phyloP scores from a whole-genome alignment of 1,140 invertebrate genomes.

The Holcopasites calliopsidis region DNA sequence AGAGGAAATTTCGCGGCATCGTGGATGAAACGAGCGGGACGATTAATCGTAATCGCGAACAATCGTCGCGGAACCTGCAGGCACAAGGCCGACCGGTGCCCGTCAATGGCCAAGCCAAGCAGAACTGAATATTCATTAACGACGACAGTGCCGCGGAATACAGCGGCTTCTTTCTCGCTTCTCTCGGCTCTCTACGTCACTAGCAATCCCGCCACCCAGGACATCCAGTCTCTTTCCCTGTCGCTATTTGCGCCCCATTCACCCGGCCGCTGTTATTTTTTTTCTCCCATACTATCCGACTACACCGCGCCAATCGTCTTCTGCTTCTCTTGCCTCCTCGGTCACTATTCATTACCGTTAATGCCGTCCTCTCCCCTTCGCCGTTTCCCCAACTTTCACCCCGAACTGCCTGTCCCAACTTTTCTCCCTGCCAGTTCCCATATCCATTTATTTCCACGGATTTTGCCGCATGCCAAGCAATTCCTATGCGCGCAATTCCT shows the following conservation, averaged over 20 bases:
- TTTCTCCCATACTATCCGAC: background rate
- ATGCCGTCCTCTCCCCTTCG: background rate
- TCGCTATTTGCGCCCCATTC: conserved; percentile 4
- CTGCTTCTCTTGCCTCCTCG: background rate
- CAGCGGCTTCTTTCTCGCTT: background rate
- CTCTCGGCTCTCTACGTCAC: conserved; percentile 3
- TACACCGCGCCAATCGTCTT: background rate
- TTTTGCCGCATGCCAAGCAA: conserved; percentile 12
- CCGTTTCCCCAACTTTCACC: background rate
- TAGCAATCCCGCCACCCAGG: conserved; percentile 9
- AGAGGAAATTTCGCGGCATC: conserved; percentile 2
- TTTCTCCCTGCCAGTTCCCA: background rate
- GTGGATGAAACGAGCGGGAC: conserved; percentile 15
- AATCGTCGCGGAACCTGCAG: conserved; percentile 60
- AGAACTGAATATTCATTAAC: conserved; percentile 77
- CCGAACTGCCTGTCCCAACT: background rate
- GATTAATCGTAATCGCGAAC: conserved; percentile 62
- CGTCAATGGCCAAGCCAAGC: conserved; percentile 67
- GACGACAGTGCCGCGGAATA: conserved; percentile 73
- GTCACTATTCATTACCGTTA: conserved; percentile 24
- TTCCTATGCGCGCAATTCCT: background rate
- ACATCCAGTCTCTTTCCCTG: background rate
- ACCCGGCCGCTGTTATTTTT: conserved; percentile 23
- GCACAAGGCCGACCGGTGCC: conserved; percentile 62
- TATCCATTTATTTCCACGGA: conserved; percentile 35